Percentiles rank a stretch among this genome's conserved stretches.
Evolutionary conservation across 1,140 invertebrate genomes (phyloP).

Genomic region (Pogonomyrmex barbatus): DNA sequence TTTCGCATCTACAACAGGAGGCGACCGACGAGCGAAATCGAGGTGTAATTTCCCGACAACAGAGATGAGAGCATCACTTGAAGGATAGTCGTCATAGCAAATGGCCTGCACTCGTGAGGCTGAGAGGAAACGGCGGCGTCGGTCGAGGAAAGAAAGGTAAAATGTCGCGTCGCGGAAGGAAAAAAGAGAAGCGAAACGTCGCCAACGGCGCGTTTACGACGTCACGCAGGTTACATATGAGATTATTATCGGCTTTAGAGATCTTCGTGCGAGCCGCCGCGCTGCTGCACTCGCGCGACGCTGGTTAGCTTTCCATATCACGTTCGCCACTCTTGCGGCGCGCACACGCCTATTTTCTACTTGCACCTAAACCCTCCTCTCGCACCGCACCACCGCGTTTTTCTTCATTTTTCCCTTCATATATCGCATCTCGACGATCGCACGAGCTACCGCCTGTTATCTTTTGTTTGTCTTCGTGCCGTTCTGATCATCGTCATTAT

Average conservation of each 20-base stretch:
- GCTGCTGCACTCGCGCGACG: conserved; percentile 59
- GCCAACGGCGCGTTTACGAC: conserved; percentile 63
- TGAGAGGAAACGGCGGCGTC: neutral
- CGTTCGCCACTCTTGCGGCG: conserved; percentile 58
- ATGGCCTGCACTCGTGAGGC: neutral
- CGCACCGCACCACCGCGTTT: neutral
- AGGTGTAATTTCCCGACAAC: conserved; percentile 25
- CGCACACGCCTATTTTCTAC: conserved; percentile 69
- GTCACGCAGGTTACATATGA: conserved; percentile 82
- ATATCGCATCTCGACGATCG: conserved; percentile 58
- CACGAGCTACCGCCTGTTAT: conserved; percentile 30
- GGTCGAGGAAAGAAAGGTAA: conserved; percentile 10
- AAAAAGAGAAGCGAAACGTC: conserved; percentile 52
- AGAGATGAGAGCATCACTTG: neutral
- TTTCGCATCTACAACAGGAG: conserved; percentile 82
- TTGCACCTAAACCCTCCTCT: conserved; percentile 3
- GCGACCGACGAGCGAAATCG: conserved; percentile 52
- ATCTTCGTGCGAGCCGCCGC: conserved; percentile 55
- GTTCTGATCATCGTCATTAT: conserved; percentile 53
- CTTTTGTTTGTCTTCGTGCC: conserved; percentile 52
- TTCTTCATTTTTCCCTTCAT: conserved; percentile 23
- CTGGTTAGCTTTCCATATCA: conserved; percentile 72
- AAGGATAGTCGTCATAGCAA: conserved; percentile 10
- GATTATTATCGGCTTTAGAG: conserved; percentile 77
- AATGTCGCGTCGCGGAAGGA: conserved; percentile 26